Base-by-base conservation (phyloP, 2,888 invertebrate species). In the Uropetala carovei region DNA sequence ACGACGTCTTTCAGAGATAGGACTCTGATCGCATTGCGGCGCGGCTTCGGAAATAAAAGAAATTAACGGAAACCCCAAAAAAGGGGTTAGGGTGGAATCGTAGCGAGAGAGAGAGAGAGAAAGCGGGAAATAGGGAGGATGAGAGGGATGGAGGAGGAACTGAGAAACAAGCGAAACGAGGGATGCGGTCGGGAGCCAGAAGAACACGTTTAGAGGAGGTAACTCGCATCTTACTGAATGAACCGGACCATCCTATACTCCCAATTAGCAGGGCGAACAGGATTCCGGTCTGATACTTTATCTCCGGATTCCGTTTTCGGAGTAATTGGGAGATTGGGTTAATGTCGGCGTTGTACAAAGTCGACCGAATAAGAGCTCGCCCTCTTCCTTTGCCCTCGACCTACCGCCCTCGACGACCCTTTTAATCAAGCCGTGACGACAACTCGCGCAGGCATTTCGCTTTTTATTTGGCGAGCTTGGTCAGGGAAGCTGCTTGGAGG, bases 271-370 rank as follows among this genome's bases (percentile, higher is more conserved):
- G 75, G 27, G 75, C 10, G 75, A 75, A 75, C 75, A 75, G 75
- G 27, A 75, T 27, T 27, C 75, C 11, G n/a, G n/a, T 68, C n/a
- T 22, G n/a, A 68, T 68, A 68, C 75, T 27, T 75, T 75, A 75
- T 75, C 75, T 75, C 27, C 75, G 27, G 27, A 75, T 22, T 27
- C 75, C 75, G 22, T 75, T 75, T 75, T 27, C 22, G 75, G 75
- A 75, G 75, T 75, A 75, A 75, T 75, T 75, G 75, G 75, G 14
- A 75, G 75, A 75, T 75, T 27, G 75, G 27, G 27, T 75, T 75
- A 75, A 75, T 27, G 75, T 75, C 75, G 75, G 75, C 75, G 75
- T 27, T 75, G 75, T 75, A 75, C 75, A 75, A 75, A 75, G 75
- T 75, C 75, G 22, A 18, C 27, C 27, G 43, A 43, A 43, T 43